These are phyloP conservation scores for Oryzias curvinotus DNA, from an alignment of 2,113 vertebrate genomes.

Conservation along the genomic window DNA sequence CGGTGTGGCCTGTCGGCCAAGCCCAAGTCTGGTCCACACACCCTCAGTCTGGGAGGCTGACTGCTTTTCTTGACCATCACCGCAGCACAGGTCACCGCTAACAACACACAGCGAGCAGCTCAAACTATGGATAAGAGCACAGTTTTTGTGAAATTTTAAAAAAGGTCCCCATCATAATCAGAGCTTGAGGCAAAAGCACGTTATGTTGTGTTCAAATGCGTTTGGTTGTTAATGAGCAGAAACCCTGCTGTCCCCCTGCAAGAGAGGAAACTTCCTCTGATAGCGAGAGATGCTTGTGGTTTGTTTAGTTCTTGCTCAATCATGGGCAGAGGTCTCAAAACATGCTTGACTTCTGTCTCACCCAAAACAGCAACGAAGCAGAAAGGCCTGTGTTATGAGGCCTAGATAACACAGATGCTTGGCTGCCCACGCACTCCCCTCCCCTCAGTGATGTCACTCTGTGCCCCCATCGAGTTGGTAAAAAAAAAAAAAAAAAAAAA, in stretches of 20 bases:
- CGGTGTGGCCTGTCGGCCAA: conserved; percentile 56
- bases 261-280: conserved; percentile 24
- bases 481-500: conserved; percentile 34
- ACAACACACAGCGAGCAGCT: conserved; percentile 23
- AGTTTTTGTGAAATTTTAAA: conserved; percentile 18
- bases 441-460: conserved; percentile 64
- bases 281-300: conserved; percentile 18
- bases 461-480: conserved; percentile 55
- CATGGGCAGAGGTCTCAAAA: conserved; percentile 54
- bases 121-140: conserved; percentile 31
- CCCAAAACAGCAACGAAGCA: conserved; percentile 51
- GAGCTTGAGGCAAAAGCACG: no score
- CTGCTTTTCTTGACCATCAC: conserved; percentile 38
- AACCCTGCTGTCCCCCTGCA: not conserved
- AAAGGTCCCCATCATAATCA: no score
- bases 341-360: conserved; percentile 55
- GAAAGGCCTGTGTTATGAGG: conserved; percentile 61
- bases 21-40: conserved; percentile 70
- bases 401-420: conserved; percentile 68
- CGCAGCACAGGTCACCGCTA: conserved; percentile 40
- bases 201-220: not conserved
- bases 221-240: not conserved
- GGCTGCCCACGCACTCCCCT: conserved; percentile 66
- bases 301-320: conserved; percentile 17
- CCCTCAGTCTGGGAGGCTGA: conserved; percentile 47